phyloP scores from a whole-genome alignment of 2,113 vertebrate species.

The Campylorhamphus procurvoides region DNA sequence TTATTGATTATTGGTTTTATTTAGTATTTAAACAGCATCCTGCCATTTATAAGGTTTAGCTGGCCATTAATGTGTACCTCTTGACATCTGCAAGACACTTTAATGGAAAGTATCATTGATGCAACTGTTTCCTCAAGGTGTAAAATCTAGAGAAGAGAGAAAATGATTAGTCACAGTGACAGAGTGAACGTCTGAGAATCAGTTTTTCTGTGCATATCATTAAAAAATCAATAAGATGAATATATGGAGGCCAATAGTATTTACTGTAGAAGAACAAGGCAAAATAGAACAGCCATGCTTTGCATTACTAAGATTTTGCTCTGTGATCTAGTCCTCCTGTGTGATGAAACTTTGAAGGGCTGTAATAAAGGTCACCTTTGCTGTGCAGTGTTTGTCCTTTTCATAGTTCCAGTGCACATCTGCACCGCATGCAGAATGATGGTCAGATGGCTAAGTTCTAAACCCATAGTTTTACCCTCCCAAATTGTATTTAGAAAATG shows the following conservation, averaged over 20 bases:
- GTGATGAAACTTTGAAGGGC: background rate
- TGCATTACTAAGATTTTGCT: slow-evolving; percentile 53
- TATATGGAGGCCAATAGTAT: slow-evolving; percentile 74
- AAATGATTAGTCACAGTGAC: slow-evolving; percentile 87
- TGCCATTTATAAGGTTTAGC: slow-evolving; percentile 39
- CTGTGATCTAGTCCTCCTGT: background rate
- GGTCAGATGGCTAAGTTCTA: background rate
- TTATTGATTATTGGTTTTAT: slow-evolving; percentile 46
- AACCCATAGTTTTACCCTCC: background rate
- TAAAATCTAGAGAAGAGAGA: slow-evolving; percentile 77
- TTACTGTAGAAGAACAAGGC: slow-evolving; percentile 77
- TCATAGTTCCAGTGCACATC: background rate
- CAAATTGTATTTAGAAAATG: background rate
- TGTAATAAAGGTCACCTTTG: slow-evolving; percentile 55
- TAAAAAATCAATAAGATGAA: slow-evolving; percentile 88
- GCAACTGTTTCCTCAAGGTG: slow-evolving; percentile 76
- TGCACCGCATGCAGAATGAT: background rate
- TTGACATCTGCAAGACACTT: slow-evolving; percentile 58
- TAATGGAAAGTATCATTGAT: slow-evolving; percentile 77
- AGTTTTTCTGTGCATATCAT: slow-evolving; percentile 88
- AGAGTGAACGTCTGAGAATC: slow-evolving; percentile 84
- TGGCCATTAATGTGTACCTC: slow-evolving; percentile 51
- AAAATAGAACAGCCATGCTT: slow-evolving; percentile 41
- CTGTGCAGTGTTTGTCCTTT: background rate
- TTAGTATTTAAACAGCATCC: slow-evolving; percentile 22